Base-by-base conservation (phyloP, 2,797 vertebrate genomes). In the Typhlichthys subterraneus region DNA sequence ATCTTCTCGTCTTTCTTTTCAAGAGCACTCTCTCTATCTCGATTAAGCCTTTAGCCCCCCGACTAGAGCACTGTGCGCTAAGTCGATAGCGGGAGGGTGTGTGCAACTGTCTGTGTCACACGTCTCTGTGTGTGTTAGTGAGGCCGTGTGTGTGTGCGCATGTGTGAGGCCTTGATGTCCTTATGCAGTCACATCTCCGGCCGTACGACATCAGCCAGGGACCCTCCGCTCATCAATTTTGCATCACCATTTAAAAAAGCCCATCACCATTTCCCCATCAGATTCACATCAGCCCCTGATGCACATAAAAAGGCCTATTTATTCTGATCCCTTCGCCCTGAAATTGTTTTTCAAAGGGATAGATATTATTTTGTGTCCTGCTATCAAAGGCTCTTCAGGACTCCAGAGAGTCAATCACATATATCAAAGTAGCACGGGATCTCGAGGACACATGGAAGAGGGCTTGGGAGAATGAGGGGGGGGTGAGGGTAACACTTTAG, bases 311-410 rank as follows among this genome's bases (percentile, higher is more conserved):
- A 84, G 81, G 76, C 82, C 87, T 93, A 90, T 92, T 93, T 92
- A 91, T 92, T 89, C 89, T 88, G 88, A 92, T 90, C 90, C 86
- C 85, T 75, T 84, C 80, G 83, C 84, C 85, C 85, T 88, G 87
- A 91, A 93, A 93, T 90, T 91, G 87, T 91, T 92, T 93, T 92
- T 92, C 90, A 93, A 92, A 93, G 90, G 85, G 85, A 46, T 87
- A 88, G 89, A 92, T 91, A 87, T 89, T 90, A 90, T 88, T 91
- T 92, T 87, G 87, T 90, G 87, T 91, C 87, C 86, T 79, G 69
- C 77, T 89, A 92, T 93, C 91, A 93, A 92, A 93, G 88, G 82
- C 85, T 77, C 72, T 69, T 84, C 75, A 71, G 72, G 61, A 80
- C 87, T 88, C 89, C 69, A 76, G 91, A 91, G 91, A 87, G 85